These are phyloP conservation scores for Uropsilus gracilis DNA, from an alignment of 2,113 vertebrate species.

Conservation along the genomic window DNA sequence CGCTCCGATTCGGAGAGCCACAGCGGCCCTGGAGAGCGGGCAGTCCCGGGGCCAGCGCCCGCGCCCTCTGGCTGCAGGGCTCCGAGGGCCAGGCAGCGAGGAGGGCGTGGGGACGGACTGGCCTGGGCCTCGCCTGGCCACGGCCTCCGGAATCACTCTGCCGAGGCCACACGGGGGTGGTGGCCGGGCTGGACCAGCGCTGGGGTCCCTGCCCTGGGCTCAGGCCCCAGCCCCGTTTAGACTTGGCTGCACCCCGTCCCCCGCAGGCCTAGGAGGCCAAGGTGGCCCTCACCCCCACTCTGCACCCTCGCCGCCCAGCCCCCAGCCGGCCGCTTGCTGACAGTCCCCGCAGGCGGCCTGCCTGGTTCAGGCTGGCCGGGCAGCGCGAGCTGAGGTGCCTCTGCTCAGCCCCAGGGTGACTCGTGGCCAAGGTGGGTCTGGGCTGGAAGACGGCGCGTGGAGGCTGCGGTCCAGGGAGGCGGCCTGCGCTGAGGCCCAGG, in stretches of 20 bases:
- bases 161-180: background rate
- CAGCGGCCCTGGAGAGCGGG: accelerated
- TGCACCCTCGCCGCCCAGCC: background rate
- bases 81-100: background rate
- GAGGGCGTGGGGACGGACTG: background rate
- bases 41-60: background rate
- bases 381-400: too few relatives aligned
- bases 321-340: background rate
- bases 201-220: background rate
- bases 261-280: accelerated
- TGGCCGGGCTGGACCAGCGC: background rate
- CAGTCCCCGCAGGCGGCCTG: accelerated
- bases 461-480: background rate
- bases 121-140: background rate
- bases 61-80: background rate
- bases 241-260: background rate
- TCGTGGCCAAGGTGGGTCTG: accelerated
- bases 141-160: background rate
- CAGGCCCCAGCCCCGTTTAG: background rate
- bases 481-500: background rate
- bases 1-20: background rate
- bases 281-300: background rate
- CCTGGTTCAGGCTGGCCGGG: background rate
- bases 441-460: background rate
- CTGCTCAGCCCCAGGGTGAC: background rate